A percentile compares a stretch with the other conserved stretches of the same genome.
These are phyloP conservation scores for Hydractinia echinata DNA, from an alignment of 30 jellyfish, hydroid and myxozoan genomes.

Conservation along the genomic window DNA sequence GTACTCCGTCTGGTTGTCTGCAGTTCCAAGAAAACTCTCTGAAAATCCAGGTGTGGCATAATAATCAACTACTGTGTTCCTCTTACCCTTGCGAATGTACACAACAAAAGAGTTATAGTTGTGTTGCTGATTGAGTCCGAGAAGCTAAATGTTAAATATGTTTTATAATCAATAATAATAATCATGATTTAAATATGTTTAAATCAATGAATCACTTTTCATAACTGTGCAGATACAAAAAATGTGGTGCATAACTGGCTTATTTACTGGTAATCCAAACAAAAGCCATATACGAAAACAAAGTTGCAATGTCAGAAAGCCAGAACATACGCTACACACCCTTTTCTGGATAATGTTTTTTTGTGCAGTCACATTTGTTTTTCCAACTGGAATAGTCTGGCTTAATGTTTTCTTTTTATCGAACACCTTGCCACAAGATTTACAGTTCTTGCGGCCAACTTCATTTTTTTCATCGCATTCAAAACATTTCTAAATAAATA, in stretches of 20 bases:
- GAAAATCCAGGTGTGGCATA: constrained; percentile 3
- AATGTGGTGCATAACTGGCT: too few species aligned
- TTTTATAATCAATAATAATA: too few species aligned
- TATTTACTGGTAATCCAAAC: too few species aligned
- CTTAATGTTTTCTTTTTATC: not conserved
- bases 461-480: constrained; percentile 5
- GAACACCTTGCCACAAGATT: not conserved
- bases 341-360: constrained; percentile 2
- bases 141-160: not conserved
- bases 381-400: not conserved
- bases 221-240: too few species aligned
- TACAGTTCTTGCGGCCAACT: constrained; percentile 7
- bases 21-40: not conserved
- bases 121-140: constrained; percentile 1
- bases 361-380: constrained; percentile 4
- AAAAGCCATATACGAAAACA: too few species aligned
- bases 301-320: too few species aligned
- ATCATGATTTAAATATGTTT: too few species aligned
- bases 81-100: not conserved
- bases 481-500: not conserved
- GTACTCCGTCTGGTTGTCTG: not conserved
- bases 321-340: not conserved
- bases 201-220: too few species aligned
- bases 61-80: not conserved
- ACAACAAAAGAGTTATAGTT: not conserved